A percentile compares a stretch with the other conserved stretches of the same genome.
These are phyloP conservation scores for Bembecia ichneumoniformis DNA, from an alignment of 2,888 invertebrate genomes.

Conservation along the genomic window DNA sequence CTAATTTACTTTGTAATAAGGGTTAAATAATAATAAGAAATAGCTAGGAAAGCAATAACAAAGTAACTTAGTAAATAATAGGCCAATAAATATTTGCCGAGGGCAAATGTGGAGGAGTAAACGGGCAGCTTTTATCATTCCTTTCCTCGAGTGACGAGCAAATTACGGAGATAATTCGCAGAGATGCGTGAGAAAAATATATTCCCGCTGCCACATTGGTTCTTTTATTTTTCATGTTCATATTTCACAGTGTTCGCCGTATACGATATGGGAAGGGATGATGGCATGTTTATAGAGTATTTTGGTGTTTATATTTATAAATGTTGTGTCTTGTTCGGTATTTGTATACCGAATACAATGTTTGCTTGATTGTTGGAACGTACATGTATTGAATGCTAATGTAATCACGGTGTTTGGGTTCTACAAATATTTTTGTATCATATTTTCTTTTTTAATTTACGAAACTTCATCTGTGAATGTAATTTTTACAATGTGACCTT, in stretches of 20 bases:
- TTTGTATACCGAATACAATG: background rate
- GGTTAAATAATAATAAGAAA: background rate
- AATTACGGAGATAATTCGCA: conserved; percentile 42
- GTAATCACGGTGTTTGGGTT: background rate
- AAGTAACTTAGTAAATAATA: background rate
- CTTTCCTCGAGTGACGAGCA: conserved; percentile 26
- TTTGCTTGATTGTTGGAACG: background rate
- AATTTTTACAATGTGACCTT: too few relatives aligned
- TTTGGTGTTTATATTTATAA: background rate
- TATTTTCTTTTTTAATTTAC: too few relatives aligned
- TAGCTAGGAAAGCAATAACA: background rate
- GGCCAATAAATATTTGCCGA: background rate
- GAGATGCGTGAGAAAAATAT: conserved; percentile 53
- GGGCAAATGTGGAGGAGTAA: background rate
- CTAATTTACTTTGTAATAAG: background rate
- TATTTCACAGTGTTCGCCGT: conserved; percentile 27
- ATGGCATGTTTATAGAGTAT: background rate
- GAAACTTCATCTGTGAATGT: too few relatives aligned
- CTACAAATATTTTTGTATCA: too few relatives aligned
- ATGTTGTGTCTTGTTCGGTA: background rate
- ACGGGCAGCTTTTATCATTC: conserved; percentile 29
- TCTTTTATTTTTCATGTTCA: conserved; percentile 40
- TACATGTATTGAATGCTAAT: background rate
- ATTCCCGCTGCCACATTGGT: conserved; percentile 29
- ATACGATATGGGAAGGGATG: conserved; percentile 3